Evolutionary conservation across 2,797 vertebrate genomes (phyloP).

Genomic region (Perodicticus potto): DNA sequence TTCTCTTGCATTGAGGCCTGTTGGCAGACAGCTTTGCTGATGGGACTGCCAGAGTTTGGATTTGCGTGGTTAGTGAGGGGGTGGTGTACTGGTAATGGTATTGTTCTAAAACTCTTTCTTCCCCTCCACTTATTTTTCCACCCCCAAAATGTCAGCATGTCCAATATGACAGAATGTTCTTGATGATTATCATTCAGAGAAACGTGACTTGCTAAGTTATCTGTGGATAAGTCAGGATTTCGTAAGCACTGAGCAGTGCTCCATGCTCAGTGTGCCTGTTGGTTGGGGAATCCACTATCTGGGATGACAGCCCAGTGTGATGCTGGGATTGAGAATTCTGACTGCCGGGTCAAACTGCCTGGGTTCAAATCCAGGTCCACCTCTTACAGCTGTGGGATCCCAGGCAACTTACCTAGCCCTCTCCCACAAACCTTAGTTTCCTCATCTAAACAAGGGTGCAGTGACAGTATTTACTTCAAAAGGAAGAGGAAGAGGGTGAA

Average conservation of each 20-base stretch:
- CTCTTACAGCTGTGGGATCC: neutral
- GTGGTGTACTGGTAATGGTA: slow-evolving; percentile 73
- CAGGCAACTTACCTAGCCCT: neutral
- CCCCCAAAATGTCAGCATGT: slow-evolving; percentile 75
- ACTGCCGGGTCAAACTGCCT: neutral
- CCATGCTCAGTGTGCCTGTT: neutral
- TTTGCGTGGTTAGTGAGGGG: slow-evolving; percentile 71
- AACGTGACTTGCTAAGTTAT: slow-evolving; percentile 71
- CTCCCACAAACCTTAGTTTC: neutral
- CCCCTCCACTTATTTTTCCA: slow-evolving; percentile 71
- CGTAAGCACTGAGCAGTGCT: neutral
- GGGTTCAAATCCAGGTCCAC: neutral
- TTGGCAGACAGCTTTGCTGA: slow-evolving; percentile 71
- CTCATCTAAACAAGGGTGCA: neutral
- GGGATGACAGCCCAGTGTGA: neutral
- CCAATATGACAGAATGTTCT: slow-evolving; percentile 72
- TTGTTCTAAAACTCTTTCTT: slow-evolving; percentile 78
- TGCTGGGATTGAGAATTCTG: neutral
- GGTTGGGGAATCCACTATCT: neutral
- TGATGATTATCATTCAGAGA: slow-evolving; percentile 64
- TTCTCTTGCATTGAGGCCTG: neutral
- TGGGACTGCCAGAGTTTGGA: slow-evolving; percentile 67
- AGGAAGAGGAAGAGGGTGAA: neutral
- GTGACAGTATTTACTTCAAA: neutral
- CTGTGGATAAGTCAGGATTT: slow-evolving; percentile 57